phyloP scores from a whole-genome alignment of 92 coral and sea anemone genomes.

The Palythoa heliodiscus region DNA sequence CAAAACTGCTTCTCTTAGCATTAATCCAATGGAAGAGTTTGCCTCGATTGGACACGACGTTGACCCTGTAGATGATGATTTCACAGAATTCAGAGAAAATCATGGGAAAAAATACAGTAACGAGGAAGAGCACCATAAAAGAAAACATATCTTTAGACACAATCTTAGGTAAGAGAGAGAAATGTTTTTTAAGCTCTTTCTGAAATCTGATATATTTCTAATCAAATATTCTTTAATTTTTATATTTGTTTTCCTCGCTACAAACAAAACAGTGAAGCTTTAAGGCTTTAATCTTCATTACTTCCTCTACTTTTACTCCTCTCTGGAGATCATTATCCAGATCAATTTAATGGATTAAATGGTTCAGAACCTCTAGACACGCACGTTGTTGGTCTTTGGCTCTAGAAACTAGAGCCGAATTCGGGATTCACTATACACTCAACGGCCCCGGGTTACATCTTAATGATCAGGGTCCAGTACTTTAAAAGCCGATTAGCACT shows the following conservation, averaged over 20 bases:
- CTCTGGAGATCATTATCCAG: too few species aligned
- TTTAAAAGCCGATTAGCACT: too few species aligned
- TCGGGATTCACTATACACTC: too few species aligned
- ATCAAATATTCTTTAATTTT: neutral
- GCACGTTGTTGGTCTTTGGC: too few species aligned
- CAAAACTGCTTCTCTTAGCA: constrained; percentile 61
- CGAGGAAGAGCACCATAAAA: constrained; percentile 69
- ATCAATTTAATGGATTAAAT: too few species aligned
- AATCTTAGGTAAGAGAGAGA: constrained; percentile 77
- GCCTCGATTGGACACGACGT: constrained; percentile 67
- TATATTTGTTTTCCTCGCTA: neutral
- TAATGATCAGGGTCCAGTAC: too few species aligned
- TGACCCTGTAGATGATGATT: constrained; percentile 79
- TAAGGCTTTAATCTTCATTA: too few species aligned
- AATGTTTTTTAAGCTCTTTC: neutral
- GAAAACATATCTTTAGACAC: constrained; percentile 93
- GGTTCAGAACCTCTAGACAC: too few species aligned
- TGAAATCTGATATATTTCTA: neutral
- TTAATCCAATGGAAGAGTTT: constrained; percentile 94
- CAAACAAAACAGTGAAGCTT: too few species aligned
- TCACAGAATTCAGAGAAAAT: constrained; percentile 64
- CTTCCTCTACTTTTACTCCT: too few species aligned
- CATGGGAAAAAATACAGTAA: constrained; percentile 74
- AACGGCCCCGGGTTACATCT: too few species aligned
- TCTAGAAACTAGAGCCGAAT: too few species aligned